Conservation (phyloP, 1,140 invertebrate species). For the Schlechtendalia chinensis region DNA sequence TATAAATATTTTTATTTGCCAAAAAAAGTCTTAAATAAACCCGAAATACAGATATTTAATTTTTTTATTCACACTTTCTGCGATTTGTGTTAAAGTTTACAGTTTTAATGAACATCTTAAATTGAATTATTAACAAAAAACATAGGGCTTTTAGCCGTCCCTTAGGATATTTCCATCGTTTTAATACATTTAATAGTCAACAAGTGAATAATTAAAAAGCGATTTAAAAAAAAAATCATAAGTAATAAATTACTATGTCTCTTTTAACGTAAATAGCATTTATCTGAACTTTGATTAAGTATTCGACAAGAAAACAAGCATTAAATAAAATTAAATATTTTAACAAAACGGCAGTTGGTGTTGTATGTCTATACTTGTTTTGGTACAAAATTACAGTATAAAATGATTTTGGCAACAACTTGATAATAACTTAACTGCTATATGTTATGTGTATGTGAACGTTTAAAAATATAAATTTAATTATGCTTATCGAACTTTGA, state of each 20-base stretch:
- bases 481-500: too few relatives aligned
- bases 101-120: conserved; percentile 6
- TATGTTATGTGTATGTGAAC: too few relatives aligned
- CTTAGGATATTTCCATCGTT: background rate
- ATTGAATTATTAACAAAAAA: conserved; percentile 17
- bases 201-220: conserved; percentile 8
- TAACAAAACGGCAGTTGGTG: too few relatives aligned
- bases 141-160: background rate
- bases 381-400: too few relatives aligned
- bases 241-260: background rate
- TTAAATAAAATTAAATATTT: too few relatives aligned
- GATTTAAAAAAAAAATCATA: background rate
- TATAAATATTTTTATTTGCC: too few relatives aligned
- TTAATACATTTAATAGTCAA: background rate
- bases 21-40: background rate
- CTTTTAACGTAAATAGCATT: background rate
- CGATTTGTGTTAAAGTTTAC: background rate
- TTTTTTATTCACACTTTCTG: background rate
- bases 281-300: too few relatives aligned
- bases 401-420: too few relatives aligned
- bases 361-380: too few relatives aligned
- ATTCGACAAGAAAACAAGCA: too few relatives aligned
- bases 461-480: too few relatives aligned
- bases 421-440: too few relatives aligned
- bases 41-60: background rate